phyloP scores from a whole-genome alignment of 2,113 vertebrate species.

The Neogobius melanostomus region DNA sequence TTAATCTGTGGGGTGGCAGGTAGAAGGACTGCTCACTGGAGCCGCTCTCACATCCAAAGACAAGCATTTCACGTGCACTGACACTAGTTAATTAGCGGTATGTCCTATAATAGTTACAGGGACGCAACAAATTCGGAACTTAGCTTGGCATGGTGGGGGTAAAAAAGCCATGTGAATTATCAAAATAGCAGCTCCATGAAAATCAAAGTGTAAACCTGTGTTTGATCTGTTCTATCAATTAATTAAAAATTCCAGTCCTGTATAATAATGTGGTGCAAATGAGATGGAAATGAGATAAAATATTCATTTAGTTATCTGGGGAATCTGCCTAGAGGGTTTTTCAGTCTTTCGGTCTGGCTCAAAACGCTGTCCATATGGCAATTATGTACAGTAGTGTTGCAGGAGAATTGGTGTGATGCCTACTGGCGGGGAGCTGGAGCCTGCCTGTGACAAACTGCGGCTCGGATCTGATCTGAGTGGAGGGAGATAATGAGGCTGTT shows the following conservation, averaged over 20 bases:
- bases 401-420: conserved; percentile 79
- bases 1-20: conserved; percentile 75
- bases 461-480: conserved; percentile 74
- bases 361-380: conserved; percentile 81
- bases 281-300: conserved; percentile 84
- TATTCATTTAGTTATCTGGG: conserved; percentile 82
- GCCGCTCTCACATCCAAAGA: conserved; percentile 63
- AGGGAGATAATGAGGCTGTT: conserved; percentile 81
- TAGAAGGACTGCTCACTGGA: conserved; percentile 67
- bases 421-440: conserved; percentile 68
- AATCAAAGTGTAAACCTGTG: conserved; percentile 79
- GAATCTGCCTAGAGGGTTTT: conserved; percentile 78
- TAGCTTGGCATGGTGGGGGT: conserved; percentile 34
- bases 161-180: conserved; percentile 68
- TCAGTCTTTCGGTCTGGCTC: conserved; percentile 76
- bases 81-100: conserved; percentile 72
- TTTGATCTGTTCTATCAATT: conserved; percentile 83
- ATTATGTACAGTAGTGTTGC: conserved; percentile 77
- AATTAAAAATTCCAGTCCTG: conserved; percentile 77
- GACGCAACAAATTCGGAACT: conserved; percentile 58
- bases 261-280: conserved; percentile 82
- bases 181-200: conserved; percentile 67
- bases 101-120: conserved; percentile 63
- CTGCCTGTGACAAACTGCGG: conserved; percentile 77
- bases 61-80: conserved; percentile 63